Base-by-base conservation (phyloP, 2,797 vertebrate genomes). In the Thaleichthys pacificus region DNA sequence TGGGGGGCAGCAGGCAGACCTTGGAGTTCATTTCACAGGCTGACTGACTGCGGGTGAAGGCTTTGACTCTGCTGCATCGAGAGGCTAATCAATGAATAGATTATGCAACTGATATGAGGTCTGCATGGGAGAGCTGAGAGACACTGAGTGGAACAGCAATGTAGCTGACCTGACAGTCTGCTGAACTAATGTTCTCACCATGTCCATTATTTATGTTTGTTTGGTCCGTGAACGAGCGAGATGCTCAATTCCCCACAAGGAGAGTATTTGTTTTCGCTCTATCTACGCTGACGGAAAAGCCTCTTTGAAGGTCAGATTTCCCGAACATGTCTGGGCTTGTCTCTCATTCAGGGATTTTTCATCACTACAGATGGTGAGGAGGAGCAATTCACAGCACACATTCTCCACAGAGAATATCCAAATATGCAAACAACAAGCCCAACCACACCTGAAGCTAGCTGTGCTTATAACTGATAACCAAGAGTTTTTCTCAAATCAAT, bases 61-160 rank as follows among this genome's bases (percentile, higher is more conserved):
- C 87, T 83, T 78, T 79, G 81, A 84, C 77, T 64, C 22, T 5
- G 22, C 12, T 7, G 42, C 72, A 74, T 54, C 70, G 76, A 82
- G 81, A 70, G 74, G 62, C 79, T 85, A 86, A 92, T 92, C 90
- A 90, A 91, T 91, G 84, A 79, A 93, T 91, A 87, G 91, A 91
- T 91, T 87, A 85, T 82, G 81, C 82, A 83, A 86, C 81, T 87
- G 86, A 88, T 88, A 87, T 84, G 80, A 82, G 79, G 74, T 77
- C 73, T 80, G 75, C 65, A 67, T 72, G 73, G 79, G 75, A 64
- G 57, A 69, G 83, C 26, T 77, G 74, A 75, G 67, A 30, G 80
- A 87, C 77, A 82, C 76, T 7, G 62, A 85, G 68, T 72, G 65
- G 68, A 42, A 71, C 80, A 74, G 81, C 78, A 73, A 79, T 76